A percentile compares a stretch with the other conserved stretches of the same genome.
Conservation (phyloP, 2,888 invertebrate genomes). For the Laothoe populi region DNA sequence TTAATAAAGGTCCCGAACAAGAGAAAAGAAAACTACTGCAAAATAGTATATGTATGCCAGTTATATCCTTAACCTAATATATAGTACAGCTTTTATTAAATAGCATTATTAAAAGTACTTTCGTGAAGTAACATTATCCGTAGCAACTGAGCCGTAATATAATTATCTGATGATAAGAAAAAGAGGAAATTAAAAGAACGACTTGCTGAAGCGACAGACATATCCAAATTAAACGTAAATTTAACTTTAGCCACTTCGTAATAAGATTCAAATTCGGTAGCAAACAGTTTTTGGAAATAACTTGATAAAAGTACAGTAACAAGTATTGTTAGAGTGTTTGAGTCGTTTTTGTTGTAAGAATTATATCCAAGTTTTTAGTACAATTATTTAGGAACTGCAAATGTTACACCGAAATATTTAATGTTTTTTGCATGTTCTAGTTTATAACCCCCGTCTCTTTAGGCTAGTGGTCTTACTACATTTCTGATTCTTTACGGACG, state of each 20-base stretch:
- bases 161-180: constrained; percentile 39
- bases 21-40: too few species aligned
- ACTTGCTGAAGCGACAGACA: constrained; percentile 43
- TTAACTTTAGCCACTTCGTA: not conserved
- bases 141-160: constrained; percentile 44
- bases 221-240: not conserved
- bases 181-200: constrained; percentile 43
- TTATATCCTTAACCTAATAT: too few species aligned
- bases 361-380: too few species aligned
- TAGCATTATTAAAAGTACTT: constrained; percentile 3
- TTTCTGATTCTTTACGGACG: too few species aligned
- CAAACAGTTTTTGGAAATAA: not conserved
- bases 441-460: too few species aligned
- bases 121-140: constrained; percentile 44
- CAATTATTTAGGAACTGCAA: too few species aligned
- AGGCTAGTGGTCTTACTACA: too few species aligned
- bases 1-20: too few species aligned
- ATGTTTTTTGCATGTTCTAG: too few species aligned
- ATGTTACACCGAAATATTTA: too few species aligned
- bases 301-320: constrained; percentile 12
- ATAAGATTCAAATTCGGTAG: not conserved
- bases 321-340: constrained; percentile 29
- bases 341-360: constrained; percentile 31
- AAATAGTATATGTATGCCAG: too few species aligned
- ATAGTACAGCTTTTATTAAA: not conserved